Conservation (phyloP, 2,797 vertebrate species). For the Pogoniulus pusillus region DNA sequence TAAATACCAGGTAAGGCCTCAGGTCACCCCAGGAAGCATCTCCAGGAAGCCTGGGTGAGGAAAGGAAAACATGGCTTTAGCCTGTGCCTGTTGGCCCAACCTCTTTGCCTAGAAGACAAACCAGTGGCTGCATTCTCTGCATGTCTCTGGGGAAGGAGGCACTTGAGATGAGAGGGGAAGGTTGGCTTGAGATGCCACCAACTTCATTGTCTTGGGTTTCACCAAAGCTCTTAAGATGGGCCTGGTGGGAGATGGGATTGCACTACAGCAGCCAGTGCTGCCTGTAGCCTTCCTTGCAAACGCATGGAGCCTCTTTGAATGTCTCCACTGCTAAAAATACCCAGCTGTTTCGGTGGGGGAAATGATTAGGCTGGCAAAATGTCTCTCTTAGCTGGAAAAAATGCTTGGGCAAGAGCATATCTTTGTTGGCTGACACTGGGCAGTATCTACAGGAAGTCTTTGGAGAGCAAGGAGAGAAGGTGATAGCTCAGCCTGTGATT, state of each 20-base stretch:
- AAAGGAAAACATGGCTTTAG: accelerated
- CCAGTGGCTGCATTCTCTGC: accelerated
- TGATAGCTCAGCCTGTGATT: not conserved
- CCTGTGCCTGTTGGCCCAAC: not conserved
- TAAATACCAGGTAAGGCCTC: slow-evolving; percentile 87
- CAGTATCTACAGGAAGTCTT: not conserved
- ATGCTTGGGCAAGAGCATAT: slow-evolving; percentile 9
- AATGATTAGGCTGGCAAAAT: not conserved
- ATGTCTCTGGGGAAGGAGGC: not conserved
- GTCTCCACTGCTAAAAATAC: not conserved
- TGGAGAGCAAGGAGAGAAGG: not conserved
- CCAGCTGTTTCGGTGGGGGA: not conserved
- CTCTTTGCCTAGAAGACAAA: not conserved
- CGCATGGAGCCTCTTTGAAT: not conserved
- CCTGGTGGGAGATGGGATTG: not conserved
- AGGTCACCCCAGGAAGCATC: not conserved
- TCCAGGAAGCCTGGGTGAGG: not conserved
- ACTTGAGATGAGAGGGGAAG: not conserved
- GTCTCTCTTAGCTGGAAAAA: slow-evolving; percentile 31
- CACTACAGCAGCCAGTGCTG: accelerated
- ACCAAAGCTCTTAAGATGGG: not conserved
- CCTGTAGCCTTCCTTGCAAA: not conserved
- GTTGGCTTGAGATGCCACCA: not conserved
- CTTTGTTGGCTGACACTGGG: not conserved
- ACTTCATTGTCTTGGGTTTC: not conserved